Percentiles rank a stretch among this genome's conserved stretches.
phyloP scores from a whole-genome alignment of 2,888 invertebrate species.

The Labia minor region DNA sequence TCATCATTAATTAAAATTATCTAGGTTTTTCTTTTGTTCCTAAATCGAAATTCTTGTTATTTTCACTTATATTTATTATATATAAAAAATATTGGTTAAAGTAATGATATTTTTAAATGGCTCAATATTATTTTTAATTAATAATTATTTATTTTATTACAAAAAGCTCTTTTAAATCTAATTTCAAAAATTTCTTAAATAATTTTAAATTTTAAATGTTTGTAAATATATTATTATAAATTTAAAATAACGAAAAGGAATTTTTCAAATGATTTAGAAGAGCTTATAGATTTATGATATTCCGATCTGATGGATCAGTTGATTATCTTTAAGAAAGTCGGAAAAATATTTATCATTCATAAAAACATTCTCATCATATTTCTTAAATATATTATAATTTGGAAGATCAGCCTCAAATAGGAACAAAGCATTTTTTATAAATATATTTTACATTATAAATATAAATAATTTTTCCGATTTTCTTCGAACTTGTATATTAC shows the following conservation, averaged over 20 bases:
- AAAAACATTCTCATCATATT: background rate
- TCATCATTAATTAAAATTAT: background rate
- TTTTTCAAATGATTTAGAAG: constrained; percentile 15
- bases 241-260: background rate
- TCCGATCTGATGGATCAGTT: background rate
- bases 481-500: background rate
- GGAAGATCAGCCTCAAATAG: background rate
- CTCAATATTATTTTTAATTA: constrained; percentile 7
- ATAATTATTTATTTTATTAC: background rate
- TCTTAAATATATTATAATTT: background rate
- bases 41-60: background rate
- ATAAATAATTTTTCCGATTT: constrained; percentile 13
- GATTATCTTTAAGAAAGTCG: background rate
- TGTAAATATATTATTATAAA: constrained; percentile 6
- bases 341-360: background rate
- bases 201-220: background rate
- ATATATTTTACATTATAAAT: background rate
- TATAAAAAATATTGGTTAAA: background rate
- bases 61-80: background rate
- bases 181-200: background rate
- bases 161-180: background rate
- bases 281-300: constrained; percentile 14
- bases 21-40: background rate
- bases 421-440: background rate
- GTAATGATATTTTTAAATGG: background rate